phyloP scores from a whole-genome alignment of 2,113 vertebrate species.

The Hyla sarda region DNA sequence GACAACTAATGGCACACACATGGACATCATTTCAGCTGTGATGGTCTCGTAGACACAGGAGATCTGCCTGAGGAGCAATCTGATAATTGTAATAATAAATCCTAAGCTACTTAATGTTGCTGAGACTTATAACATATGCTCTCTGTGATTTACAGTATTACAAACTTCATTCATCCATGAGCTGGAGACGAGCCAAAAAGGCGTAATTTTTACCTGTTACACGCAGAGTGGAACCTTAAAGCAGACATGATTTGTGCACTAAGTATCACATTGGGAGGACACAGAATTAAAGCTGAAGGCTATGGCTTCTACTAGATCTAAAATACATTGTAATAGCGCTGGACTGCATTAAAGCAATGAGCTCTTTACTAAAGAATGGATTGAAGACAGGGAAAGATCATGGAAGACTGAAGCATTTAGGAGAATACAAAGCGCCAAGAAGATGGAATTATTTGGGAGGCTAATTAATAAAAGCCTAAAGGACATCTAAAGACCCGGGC shows the following conservation, averaged over 20 bases:
- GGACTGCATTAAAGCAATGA: neutral
- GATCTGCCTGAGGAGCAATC: conserved; percentile 45
- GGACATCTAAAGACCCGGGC: neutral
- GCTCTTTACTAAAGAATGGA: neutral
- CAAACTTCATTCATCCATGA: conserved; percentile 51
- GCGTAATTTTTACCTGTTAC: conserved; percentile 39
- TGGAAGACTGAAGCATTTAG: neutral
- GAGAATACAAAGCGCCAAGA: neutral
- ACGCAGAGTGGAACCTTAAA: conserved; percentile 25
- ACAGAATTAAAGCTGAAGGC: neutral
- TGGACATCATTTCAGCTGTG: conserved; percentile 38
- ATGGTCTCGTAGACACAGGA: conserved; percentile 51
- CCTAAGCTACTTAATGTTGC: conserved; percentile 50
- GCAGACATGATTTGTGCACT: conserved; percentile 32
- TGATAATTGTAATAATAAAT: conserved; percentile 56
- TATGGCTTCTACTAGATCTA: neutral
- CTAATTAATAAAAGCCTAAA: neutral
- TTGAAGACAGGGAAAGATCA: neutral
- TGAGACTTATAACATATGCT: conserved; percentile 51
- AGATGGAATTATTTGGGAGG: neutral
- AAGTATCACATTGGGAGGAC: conserved; percentile 11
- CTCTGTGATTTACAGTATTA: conserved; percentile 50
- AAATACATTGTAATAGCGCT: neutral
- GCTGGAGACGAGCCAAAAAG: conserved; percentile 38
- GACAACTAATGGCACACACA: conserved; percentile 50